Conservation (phyloP, 2,888 invertebrate genomes). For the Drosophila prolongata region DNA sequence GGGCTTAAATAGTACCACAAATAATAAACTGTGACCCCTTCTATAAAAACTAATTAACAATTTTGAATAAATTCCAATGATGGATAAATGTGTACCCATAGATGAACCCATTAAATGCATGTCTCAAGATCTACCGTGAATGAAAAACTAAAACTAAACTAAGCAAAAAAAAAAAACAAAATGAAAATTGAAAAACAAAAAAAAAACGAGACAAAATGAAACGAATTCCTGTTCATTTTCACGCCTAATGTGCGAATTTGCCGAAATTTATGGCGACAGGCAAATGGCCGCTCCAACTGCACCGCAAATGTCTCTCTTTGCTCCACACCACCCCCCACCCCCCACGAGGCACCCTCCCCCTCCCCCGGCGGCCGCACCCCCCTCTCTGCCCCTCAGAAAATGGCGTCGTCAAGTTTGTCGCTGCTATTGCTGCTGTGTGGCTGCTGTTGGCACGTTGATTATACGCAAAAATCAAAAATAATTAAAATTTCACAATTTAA, state of each 20-base stretch:
- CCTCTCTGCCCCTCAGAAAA: background rate
- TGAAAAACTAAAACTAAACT: background rate
- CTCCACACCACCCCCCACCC: background rate
- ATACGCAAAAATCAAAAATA: conserved; percentile 81
- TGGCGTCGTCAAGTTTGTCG: conserved; percentile 38
- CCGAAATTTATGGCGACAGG: conserved; percentile 75
- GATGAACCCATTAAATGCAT: background rate
- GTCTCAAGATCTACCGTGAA: background rate
- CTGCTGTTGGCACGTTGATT: conserved; percentile 75
- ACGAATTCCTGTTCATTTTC: conserved; percentile 44
- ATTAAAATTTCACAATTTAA: conserved; percentile 80
- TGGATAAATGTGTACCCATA: no score
- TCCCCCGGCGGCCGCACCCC: background rate
- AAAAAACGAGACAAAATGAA: conserved; percentile 21
- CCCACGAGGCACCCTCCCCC: background rate
- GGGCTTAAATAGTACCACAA: background rate
- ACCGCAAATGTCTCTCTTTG: conserved; percentile 35
- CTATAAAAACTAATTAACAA: background rate
- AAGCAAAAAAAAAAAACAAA: background rate
- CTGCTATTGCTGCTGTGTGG: conserved; percentile 25
- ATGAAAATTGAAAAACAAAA: background rate
- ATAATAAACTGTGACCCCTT: background rate
- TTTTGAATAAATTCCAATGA: background rate
- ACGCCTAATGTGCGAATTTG: conserved; percentile 78
- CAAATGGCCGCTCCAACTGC: conserved; percentile 53